Evolutionary conservation across 2,888 invertebrate species (phyloP).

Genomic region (Petrolisthes manimaculis): DNA sequence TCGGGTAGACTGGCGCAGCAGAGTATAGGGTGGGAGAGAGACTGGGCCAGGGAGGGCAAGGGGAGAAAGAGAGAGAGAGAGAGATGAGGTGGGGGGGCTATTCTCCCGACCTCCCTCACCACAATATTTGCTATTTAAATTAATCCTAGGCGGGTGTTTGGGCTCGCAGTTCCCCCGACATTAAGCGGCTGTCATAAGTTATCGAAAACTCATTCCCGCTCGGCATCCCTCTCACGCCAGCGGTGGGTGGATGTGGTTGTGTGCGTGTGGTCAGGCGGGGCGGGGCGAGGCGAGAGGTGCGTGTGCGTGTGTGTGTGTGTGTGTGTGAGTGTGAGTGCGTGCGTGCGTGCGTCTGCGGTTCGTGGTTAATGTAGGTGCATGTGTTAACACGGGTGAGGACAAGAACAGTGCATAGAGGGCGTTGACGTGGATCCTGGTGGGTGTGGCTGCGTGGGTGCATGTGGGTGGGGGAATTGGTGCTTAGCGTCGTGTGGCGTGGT

Average conservation of each 20-base stretch:
- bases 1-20: constrained; percentile 9
- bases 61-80: not conserved
- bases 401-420: no score
- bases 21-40: constrained; percentile 3
- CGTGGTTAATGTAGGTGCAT: no score
- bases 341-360: no score
- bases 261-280: not conserved
- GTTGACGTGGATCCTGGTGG: no score
- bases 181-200: constrained; percentile 49
- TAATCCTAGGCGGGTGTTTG: constrained; percentile 49
- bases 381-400: no score
- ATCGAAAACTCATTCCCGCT: constrained; percentile 52
- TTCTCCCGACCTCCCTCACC: not conserved
- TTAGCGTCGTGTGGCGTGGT: no score
- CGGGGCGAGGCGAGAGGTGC: not conserved
- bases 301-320: constrained; percentile 2
- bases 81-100: not conserved
- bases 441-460: no score
- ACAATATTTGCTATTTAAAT: constrained; percentile 54
- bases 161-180: constrained; percentile 43
- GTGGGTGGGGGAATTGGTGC: no score
- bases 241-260: constrained; percentile 3
- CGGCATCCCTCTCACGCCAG: constrained; percentile 32
- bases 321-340: no score
- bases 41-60: no score